Conservation (phyloP, 2,888 invertebrate species). For the Polydrusus tereticollis region DNA sequence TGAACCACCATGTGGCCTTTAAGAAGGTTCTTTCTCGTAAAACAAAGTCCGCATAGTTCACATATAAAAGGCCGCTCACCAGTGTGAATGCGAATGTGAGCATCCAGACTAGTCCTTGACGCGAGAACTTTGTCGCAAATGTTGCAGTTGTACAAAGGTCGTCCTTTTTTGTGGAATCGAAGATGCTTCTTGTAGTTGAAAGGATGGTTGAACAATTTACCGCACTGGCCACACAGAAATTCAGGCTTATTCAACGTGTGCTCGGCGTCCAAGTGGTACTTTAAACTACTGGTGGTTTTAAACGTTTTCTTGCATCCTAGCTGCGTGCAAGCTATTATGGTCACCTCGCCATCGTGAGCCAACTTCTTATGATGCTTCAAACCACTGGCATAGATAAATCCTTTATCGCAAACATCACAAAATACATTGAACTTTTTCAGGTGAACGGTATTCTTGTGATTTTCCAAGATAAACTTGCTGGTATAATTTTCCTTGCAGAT, state of each 20-base stretch:
- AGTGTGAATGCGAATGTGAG: constrained; percentile 54
- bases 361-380: constrained; percentile 29
- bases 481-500: constrained; percentile 22
- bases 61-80: constrained; percentile 58
- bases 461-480: constrained; percentile 8
- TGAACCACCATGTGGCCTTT: constrained; percentile 37
- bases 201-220: constrained; percentile 67
- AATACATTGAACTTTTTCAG: constrained; percentile 22
- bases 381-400: constrained; percentile 36
- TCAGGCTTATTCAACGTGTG: constrained; percentile 69
- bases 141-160: neutral
- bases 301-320: constrained; percentile 30
- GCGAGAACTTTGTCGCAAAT: constrained; percentile 24
- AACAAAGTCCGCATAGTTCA: constrained; percentile 64
- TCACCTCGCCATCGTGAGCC: constrained; percentile 42
- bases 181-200: constrained; percentile 53
- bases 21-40: constrained; percentile 57
- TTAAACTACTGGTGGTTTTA: neutral
- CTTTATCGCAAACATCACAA: constrained; percentile 50
- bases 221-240: constrained; percentile 67
- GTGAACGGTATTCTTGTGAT: constrained; percentile 16
- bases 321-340: constrained; percentile 13
- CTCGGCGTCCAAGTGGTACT: constrained; percentile 50
- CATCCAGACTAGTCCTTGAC: constrained; percentile 10
- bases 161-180: constrained; percentile 9